Evolutionary conservation across 1,140 invertebrate genomes (phyloP).

Genomic region (Theocolax elegans): DNA sequence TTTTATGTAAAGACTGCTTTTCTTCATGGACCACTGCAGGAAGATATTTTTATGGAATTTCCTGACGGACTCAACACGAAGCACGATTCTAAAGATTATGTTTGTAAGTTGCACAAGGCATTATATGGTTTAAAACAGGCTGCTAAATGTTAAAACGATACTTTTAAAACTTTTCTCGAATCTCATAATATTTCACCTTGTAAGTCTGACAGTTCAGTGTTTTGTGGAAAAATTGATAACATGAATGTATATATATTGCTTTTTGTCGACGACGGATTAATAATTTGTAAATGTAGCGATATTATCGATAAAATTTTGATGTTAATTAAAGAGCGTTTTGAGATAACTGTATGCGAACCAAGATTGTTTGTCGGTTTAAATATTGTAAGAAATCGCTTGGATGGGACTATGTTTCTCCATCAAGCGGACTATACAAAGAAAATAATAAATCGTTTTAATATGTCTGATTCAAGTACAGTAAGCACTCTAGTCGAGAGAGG

Average conservation of each 20-base stretch:
- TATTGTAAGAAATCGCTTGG: neutral
- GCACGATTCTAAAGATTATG: conserved; percentile 21
- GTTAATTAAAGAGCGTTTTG: conserved; percentile 5
- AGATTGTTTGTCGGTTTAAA: conserved; percentile 12
- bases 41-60: conserved; percentile 55
- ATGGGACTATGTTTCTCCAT: conserved; percentile 31
- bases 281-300: conserved; percentile 13
- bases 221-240: conserved; percentile 1
- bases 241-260: neutral
- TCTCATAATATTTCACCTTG: neutral
- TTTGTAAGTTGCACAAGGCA: conserved; percentile 43
- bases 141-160: conserved; percentile 42
- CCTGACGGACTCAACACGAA: conserved; percentile 48
- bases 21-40: no score
- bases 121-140: conserved; percentile 52
- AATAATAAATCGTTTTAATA: conserved; percentile 22
- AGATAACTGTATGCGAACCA: neutral
- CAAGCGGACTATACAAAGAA: conserved; percentile 36
- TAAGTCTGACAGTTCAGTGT: conserved; percentile 21
- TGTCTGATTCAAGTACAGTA: conserved; percentile 9
- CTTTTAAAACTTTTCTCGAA: conserved; percentile 17
- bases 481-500: neutral
- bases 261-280: conserved; percentile 40
- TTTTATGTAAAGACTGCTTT: no score
- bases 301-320: conserved; percentile 17